Conservation (phyloP, 2,113 vertebrate genomes). For the Mystacornis crossleyi region DNA sequence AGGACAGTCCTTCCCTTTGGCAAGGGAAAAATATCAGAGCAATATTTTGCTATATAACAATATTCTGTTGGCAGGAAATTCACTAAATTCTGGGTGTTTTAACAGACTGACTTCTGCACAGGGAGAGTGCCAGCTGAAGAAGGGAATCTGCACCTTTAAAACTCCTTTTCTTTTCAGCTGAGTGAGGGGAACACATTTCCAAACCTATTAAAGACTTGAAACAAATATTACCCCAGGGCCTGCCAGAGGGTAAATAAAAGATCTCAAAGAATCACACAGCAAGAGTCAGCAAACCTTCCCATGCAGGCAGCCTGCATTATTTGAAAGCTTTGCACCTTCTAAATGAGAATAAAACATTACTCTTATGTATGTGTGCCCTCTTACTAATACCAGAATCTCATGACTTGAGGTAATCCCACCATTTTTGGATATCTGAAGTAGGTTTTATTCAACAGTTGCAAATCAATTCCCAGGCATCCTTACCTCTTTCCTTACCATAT, state of each 20-base stretch:
- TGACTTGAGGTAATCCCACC: not conserved
- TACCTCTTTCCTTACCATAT: not conserved
- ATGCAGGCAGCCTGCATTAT: not conserved
- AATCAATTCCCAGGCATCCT: not conserved
- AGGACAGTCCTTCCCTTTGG: not conserved
- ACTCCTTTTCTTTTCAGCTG: not conserved
- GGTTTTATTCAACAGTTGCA: not conserved
- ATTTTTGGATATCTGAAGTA: not conserved
- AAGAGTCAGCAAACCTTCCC: not conserved
- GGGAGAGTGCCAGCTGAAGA: not conserved
- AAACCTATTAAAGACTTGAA: not conserved
- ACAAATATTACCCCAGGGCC: not conserved
- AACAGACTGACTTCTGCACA: not conserved
- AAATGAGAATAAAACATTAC: not conserved
- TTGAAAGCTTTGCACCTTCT: not conserved
- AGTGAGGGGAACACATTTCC: not conserved
- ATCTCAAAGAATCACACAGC: not conserved
- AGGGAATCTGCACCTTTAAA: not conserved
- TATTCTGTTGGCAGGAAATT: not conserved
- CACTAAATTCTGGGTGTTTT: not conserved
- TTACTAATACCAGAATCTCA: not conserved
- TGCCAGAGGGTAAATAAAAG: not conserved
- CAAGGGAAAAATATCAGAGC: not conserved
- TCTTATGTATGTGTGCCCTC: not conserved
- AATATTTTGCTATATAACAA: not conserved